Evolutionary conservation across 2,888 invertebrate genomes (phyloP), one percentile per base, ranked within the genome.

Genomic region (Amphimallon solstitiale): DNA sequence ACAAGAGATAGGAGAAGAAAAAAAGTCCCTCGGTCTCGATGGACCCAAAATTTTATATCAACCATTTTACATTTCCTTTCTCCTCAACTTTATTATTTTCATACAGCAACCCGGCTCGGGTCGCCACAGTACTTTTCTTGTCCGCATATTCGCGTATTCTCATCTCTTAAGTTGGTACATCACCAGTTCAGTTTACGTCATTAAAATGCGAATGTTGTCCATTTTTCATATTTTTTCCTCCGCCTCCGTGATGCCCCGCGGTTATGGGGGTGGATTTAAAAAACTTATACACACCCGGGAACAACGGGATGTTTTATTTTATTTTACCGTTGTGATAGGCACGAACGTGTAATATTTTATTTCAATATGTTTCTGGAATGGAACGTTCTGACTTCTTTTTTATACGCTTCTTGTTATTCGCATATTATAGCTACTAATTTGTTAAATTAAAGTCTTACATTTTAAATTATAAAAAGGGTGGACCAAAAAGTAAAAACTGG

Each of bases 141-240:
- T 54, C 38, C 23, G 38, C 37, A 19, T 54, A 54, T 38, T 38
- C 40, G 21, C 12, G 14, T 38, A 45, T 45, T 45, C 45, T 45
- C 45, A 23, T 54, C 38, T 54, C 54, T 40, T 54, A 54, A 54
- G 54, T 54, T 54, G 65, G 65, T 59, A 60, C 65, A 65, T 60
- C 59, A 51, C 65, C 48, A 65, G 65, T 49, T 52, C 51, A 17
- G 40, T 19, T 21, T 38, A 35, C 59, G 29, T 65, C 65, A 65
- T 65, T 65, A 65, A 65, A 65, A 65, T 65, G 60, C 65, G 65
- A 60, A 60, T 60, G 60, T 60, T 60, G 65, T 65, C 59, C 65
- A 65, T 59, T 65, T 60, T 60, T 65, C 65, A 60, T 43, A 49
- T 60, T 60, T 48, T 59, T 59, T 59, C 29, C 40, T 29, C 61